These are phyloP conservation scores for Fissipunctia ypsillon DNA, from an alignment of 2,888 invertebrate species.

Conservation along the genomic window DNA sequence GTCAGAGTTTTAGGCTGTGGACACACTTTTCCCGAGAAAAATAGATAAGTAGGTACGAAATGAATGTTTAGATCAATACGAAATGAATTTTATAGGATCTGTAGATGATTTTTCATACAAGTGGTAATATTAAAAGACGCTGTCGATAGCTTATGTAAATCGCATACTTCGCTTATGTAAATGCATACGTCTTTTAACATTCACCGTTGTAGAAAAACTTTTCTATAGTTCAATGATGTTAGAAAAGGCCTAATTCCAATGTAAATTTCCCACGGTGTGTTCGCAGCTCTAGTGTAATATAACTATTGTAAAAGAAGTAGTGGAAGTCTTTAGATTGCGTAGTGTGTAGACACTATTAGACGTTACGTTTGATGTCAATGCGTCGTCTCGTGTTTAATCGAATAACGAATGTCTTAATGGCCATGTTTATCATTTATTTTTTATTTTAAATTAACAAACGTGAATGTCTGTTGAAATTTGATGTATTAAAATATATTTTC, in stretches of 20 bases:
- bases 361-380: conserved; percentile 67
- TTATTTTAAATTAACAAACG: conserved; percentile 81
- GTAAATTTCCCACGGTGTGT: conserved; percentile 71
- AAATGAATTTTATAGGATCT: conserved; percentile 29
- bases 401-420: conserved; percentile 71
- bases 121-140: conserved; percentile 16
- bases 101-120: conserved; percentile 17
- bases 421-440: conserved; percentile 80
- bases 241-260: conserved; percentile 67
- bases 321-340: conserved; percentile 72
- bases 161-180: conserved; percentile 39
- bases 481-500: conserved; percentile 90
- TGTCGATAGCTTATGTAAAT: conserved; percentile 57
- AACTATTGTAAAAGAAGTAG: conserved; percentile 73
- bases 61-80: conserved; percentile 26
- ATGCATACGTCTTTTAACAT: conserved; percentile 37
- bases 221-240: conserved; percentile 14
- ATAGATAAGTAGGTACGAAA: conserved; percentile 28
- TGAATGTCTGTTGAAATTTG: conserved; percentile 88
- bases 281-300: conserved; percentile 79
- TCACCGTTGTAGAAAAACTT: conserved; percentile 36
- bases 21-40: conserved; percentile 68
- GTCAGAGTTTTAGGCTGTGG: conserved; percentile 80
- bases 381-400: conserved; percentile 73
- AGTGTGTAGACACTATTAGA: conserved; percentile 71